Percentiles rank a stretch among this genome's conserved stretches.
Evolutionary conservation across 2,797 vertebrate species (phyloP).

Genomic region (Remorina albescens): DNA sequence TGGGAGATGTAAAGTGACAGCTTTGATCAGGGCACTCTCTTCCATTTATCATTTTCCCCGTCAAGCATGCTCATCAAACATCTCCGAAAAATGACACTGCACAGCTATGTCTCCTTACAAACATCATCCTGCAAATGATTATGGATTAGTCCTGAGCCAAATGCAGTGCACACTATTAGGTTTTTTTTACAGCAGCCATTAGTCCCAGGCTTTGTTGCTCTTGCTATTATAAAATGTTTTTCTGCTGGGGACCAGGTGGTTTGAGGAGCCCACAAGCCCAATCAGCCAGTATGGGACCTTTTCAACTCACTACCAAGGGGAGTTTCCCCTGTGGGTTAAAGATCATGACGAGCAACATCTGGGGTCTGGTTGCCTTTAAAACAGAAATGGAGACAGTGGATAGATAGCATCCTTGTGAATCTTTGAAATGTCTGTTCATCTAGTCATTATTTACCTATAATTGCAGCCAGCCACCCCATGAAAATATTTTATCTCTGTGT

Average conservation of each 20-base stretch:
- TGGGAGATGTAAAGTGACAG: conserved; percentile 58
- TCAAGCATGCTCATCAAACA: conserved; percentile 37
- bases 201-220: conserved; percentile 61
- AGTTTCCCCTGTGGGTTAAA: conserved; percentile 74
- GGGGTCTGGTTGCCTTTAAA: conserved; percentile 59
- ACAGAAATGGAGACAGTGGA: conserved; percentile 21
- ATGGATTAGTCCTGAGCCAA: conserved; percentile 46
- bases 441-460: conserved; percentile 18
- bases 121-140: conserved; percentile 39
- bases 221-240: conserved; percentile 66
- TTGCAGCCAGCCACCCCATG: not conserved
- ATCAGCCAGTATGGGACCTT: conserved; percentile 53
- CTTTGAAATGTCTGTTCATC: conserved; percentile 12
- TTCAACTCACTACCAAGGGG: conserved; percentile 50
- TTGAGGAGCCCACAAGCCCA: conserved; percentile 40
- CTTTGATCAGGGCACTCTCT: conserved; percentile 34
- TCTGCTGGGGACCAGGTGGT: conserved; percentile 76
- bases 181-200: conserved; percentile 47
- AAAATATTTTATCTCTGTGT: conserved; percentile 5
- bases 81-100: conserved; percentile 46
- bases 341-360: conserved; percentile 74
- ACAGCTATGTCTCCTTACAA: conserved; percentile 50
- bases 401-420: conserved; percentile 22
- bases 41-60: conserved; percentile 35
- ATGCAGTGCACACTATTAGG: conserved; percentile 46